A percentile compares a stretch with the other conserved stretches of the same genome.
Conservation (phyloP, 2,113 vertebrate species). For the Crotalus tigris region DNA sequence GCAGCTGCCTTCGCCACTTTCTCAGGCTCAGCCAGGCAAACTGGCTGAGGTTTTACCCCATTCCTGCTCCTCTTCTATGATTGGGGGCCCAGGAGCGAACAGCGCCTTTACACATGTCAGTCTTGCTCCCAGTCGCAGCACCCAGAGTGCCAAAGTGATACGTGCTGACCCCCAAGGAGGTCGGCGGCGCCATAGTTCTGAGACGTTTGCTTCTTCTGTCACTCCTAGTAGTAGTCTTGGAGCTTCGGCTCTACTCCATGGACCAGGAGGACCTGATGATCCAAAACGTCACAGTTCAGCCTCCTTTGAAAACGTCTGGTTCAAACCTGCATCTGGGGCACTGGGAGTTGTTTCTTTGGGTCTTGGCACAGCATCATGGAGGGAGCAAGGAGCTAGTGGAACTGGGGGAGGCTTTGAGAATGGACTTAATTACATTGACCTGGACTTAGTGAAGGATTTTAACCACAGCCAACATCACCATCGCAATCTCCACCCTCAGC, state of each 20-base stretch:
- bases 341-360: constrained; percentile 25
- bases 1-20: constrained; percentile 7
- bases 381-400: constrained; percentile 42
- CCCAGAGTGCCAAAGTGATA: constrained; percentile 83
- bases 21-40: constrained; percentile 45
- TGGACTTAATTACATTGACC: constrained; percentile 85
- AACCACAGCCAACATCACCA: constrained; percentile 56
- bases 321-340: constrained; percentile 68
- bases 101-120: constrained; percentile 79
- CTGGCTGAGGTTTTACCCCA: constrained; percentile 45
- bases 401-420: constrained; percentile 65
- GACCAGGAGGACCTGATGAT: constrained; percentile 61
- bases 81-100: constrained; percentile 59
- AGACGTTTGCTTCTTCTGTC: constrained; percentile 79
- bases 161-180: constrained; percentile 80
- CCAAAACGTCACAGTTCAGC: constrained; percentile 83
- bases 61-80: constrained; percentile 57
- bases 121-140: constrained; percentile 73
- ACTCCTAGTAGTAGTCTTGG: constrained; percentile 43
- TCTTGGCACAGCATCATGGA: constrained; percentile 31
- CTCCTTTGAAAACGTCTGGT: constrained; percentile 85
- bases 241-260: constrained; percentile 33
- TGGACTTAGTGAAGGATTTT: constrained; percentile 81
- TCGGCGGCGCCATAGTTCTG: constrained; percentile 80
- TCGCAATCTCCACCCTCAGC: constrained; percentile 47